Conservation (phyloP, 2,797 vertebrate species). For the Gobio occitaniae region DNA sequence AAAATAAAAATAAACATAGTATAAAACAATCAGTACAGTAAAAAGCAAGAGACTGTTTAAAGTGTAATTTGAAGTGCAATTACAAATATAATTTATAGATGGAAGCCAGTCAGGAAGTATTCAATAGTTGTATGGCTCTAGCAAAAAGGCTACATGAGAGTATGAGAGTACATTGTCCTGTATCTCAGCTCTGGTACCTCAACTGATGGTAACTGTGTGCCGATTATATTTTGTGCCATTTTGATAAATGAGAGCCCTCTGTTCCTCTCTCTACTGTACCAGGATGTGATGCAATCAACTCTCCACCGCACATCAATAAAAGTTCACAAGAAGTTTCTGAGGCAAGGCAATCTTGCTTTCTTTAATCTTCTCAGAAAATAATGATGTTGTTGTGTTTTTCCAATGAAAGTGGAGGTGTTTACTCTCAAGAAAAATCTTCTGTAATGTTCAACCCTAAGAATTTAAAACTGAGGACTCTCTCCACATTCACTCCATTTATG, state of each 20-base stretch:
- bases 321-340: not conserved
- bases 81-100: no score
- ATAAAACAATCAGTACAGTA: no score
- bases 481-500: not conserved
- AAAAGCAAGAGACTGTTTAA: no score
- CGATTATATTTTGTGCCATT: no score
- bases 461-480: not conserved
- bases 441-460: not conserved
- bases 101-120: no score
- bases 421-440: not conserved
- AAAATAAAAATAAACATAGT: no score
- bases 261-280: not conserved
- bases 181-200: no score
- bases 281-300: not conserved
- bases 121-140: no score
- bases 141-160: no score
- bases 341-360: not conserved
- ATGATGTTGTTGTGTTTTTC: not conserved
- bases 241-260: not conserved
- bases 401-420: not conserved
- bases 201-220: no score
- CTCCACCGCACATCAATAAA: not conserved
- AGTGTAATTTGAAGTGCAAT: no score
- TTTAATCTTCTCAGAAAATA: not conserved
- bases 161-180: no score